Percentiles rank a stretch among this genome's conserved stretches.
These are phyloP conservation scores for Siderastrea radians DNA, from an alignment of 92 coral and sea anemone genomes.

Conservation along the genomic window DNA sequence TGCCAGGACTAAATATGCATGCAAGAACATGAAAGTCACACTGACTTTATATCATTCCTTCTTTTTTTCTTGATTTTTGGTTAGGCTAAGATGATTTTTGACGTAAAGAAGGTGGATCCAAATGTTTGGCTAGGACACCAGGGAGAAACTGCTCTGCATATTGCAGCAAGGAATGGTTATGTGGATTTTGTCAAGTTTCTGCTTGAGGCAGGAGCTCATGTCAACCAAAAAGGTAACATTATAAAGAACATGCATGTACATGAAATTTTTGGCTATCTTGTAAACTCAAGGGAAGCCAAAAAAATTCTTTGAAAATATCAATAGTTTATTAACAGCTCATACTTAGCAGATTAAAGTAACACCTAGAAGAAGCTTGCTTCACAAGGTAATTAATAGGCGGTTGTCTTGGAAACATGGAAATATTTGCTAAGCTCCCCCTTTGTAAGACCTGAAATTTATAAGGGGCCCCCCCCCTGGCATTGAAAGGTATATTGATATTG, in stretches of 20 bases:
- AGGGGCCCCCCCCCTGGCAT: not conserved
- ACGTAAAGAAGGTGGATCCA: conserved; percentile 62
- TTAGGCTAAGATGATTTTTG: conserved; percentile 75
- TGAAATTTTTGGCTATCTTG: too few relatives aligned
- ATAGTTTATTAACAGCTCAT: too few relatives aligned
- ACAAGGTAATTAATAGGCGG: too few relatives aligned
- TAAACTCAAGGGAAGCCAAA: not conserved
- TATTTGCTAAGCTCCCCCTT: too few relatives aligned
- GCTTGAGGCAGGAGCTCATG: conserved; percentile 77
- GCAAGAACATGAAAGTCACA: too few relatives aligned
- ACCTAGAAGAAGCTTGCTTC: too few relatives aligned
- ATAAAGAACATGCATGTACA: too few relatives aligned
- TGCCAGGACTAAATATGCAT: not conserved
- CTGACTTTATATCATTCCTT: not conserved
- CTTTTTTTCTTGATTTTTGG: not conserved
- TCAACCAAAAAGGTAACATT: conserved; percentile 76
- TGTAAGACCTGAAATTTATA: too few relatives aligned
- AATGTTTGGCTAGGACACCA: not conserved
- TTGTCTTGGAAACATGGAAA: too few relatives aligned
- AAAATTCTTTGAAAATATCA: not conserved
- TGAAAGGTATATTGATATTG: not conserved
- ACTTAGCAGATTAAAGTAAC: too few relatives aligned
- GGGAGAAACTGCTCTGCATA: conserved; percentile 73
- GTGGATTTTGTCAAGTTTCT: conserved; percentile 79
- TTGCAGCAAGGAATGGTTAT: conserved; percentile 84